phyloP scores from a whole-genome alignment of 2,797 vertebrate genomes.

The Liasis olivaceus region DNA sequence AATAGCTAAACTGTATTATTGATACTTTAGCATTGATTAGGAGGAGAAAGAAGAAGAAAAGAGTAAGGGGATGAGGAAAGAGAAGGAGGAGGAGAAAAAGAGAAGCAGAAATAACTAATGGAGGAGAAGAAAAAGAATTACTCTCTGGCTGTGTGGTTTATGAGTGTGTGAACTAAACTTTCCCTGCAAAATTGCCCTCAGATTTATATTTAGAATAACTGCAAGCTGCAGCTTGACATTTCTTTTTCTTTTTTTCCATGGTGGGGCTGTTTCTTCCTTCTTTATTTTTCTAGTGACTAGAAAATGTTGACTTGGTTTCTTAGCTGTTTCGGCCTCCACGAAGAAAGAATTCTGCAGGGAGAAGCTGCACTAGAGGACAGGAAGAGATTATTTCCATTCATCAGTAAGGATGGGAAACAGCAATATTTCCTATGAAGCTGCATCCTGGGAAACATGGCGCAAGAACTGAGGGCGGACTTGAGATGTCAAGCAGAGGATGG shows the following conservation, averaged over 20 bases:
- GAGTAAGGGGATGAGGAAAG: accelerated
- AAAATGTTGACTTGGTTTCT: slow-evolving; percentile 29
- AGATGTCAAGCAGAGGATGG: background rate
- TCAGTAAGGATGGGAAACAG: slow-evolving; percentile 58
- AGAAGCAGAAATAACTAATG: background rate
- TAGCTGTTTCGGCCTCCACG: slow-evolving; percentile 33
- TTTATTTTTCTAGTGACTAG: slow-evolving; percentile 13
- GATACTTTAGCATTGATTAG: background rate
- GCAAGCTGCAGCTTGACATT: slow-evolving; percentile 19
- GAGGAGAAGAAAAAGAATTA: background rate
- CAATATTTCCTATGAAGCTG: slow-evolving; percentile 61
- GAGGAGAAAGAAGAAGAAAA: background rate
- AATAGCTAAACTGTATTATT: background rate
- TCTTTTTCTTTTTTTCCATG: background rate
- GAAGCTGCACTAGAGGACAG: slow-evolving; percentile 57
- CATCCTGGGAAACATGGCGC: slow-evolving; percentile 45
- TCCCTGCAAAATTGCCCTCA: background rate
- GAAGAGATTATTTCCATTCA: slow-evolving; percentile 64
- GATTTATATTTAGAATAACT: background rate
- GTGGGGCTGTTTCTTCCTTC: background rate
- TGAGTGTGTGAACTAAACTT: background rate
- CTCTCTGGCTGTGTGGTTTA: background rate
- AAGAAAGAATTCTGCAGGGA: slow-evolving; percentile 56
- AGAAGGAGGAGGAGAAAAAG: background rate
- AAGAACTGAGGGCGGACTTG: slow-evolving; percentile 43